phyloP scores from a whole-genome alignment of 92 coral and sea anemone genomes.

The Desmophyllum pertusum region DNA sequence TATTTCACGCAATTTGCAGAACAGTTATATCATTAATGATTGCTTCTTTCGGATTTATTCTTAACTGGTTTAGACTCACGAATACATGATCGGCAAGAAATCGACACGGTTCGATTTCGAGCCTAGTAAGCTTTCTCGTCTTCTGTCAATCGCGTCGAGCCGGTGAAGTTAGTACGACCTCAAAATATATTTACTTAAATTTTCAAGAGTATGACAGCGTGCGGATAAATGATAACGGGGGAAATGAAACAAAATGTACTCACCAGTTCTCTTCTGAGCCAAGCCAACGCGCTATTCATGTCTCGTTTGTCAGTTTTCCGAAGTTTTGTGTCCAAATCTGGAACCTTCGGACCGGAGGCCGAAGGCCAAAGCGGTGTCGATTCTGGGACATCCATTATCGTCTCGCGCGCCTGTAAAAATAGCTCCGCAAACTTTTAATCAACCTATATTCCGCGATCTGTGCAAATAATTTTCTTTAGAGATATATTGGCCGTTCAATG shows the following conservation, averaged over 20 bases:
- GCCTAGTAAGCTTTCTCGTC: not conserved
- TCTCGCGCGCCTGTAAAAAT: not conserved
- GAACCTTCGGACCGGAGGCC: constrained; percentile 51
- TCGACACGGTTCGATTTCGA: not conserved
- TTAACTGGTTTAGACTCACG: not conserved
- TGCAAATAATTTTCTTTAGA: not conserved
- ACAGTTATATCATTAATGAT: not conserved
- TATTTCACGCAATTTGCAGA: not conserved
- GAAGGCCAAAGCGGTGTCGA: constrained; percentile 57
- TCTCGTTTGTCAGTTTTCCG: constrained; percentile 41
- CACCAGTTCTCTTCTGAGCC: constrained; percentile 69
- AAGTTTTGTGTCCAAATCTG: constrained; percentile 40
- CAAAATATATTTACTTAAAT: constrained; percentile 4
- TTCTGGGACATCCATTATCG: constrained; percentile 25
- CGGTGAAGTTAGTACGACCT: not conserved
- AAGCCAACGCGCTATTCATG: constrained; percentile 65
- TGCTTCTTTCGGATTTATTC: not conserved
- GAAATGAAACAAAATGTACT: constrained; percentile 31
- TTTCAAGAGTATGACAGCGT: not conserved
- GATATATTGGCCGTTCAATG: not conserved
- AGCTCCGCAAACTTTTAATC: not conserved
- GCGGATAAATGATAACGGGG: not conserved
- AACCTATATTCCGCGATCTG: not conserved
- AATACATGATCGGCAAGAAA: not conserved
- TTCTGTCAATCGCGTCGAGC: too few relatives aligned